These are phyloP conservation scores for Actinemys pallida DNA, from an alignment of 2,113 vertebrate genomes.

Conservation along the genomic window DNA sequence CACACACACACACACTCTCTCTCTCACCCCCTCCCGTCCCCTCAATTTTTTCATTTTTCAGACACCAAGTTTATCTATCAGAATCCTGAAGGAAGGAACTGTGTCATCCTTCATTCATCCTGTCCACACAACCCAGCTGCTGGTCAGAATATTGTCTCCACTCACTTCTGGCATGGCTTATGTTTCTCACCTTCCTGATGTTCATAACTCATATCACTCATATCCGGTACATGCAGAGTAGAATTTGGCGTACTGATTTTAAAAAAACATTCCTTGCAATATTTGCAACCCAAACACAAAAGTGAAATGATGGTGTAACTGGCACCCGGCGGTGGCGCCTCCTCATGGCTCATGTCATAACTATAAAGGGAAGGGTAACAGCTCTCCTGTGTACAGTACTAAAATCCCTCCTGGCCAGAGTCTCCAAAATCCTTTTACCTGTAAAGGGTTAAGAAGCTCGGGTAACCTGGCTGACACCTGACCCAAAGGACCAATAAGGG, in stretches of 20 bases:
- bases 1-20: not conserved
- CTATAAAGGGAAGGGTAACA: too few relatives aligned
- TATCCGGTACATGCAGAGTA: conserved; percentile 66
- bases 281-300: not conserved
- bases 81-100: conserved; percentile 80
- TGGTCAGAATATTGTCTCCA: conserved; percentile 68
- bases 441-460: too few relatives aligned
- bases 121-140: conserved; percentile 67
- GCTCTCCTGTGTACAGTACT: too few relatives aligned
- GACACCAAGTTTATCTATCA: conserved; percentile 55
- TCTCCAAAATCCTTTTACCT: too few relatives aligned
- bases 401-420: too few relatives aligned
- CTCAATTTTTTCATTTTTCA: conserved; percentile 60
- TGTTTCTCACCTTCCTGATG: conserved; percentile 76
- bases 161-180: conserved; percentile 65
- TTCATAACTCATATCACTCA: conserved; percentile 68
- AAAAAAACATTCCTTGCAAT: not conserved
- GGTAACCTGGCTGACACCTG: too few relatives aligned
- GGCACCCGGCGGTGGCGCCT: not conserved
- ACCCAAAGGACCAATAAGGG: too few relatives aligned
- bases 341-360: not conserved
- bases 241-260: conserved; percentile 55
- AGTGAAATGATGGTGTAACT: not conserved
- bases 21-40: not conserved
- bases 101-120: conserved; percentile 80